These are phyloP conservation scores for Plebejus anna DNA, from an alignment of 2,888 invertebrate species.

Conservation along the genomic window DNA sequence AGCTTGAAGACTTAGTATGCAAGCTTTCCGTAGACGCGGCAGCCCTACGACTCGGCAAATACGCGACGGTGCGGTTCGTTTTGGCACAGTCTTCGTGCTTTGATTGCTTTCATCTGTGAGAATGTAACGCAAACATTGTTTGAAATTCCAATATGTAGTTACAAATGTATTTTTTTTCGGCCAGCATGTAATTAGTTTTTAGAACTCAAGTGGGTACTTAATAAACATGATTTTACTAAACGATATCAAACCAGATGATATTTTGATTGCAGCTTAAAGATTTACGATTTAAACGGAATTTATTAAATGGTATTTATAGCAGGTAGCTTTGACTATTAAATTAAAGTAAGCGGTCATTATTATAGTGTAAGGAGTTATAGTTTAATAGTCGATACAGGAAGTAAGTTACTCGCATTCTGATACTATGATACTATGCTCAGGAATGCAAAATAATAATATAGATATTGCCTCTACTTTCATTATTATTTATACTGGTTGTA, in stretches of 20 bases:
- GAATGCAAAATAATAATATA: neutral
- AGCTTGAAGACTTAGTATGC: neutral
- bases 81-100: conserved; percentile 23
- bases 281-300: neutral
- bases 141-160: conserved; percentile 16
- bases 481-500: neutral
- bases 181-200: neutral
- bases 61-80: conserved; percentile 37
- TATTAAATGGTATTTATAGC: neutral
- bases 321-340: neutral
- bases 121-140: conserved; percentile 24
- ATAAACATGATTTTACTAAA: neutral
- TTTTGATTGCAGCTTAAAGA: neutral
- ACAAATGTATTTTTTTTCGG: neutral
- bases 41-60: conserved; percentile 41
- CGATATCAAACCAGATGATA: neutral
- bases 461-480: neutral
- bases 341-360: neutral
- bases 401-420: neutral
- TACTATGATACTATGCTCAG: neutral
- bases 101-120: conserved; percentile 27
- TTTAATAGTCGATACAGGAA: neutral
- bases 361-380: neutral
- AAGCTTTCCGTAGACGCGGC: neutral
- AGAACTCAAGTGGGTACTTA: neutral